Evolutionary conservation across 2,113 vertebrate genomes (phyloP).

Genomic region (Lagopus leucura): DNA sequence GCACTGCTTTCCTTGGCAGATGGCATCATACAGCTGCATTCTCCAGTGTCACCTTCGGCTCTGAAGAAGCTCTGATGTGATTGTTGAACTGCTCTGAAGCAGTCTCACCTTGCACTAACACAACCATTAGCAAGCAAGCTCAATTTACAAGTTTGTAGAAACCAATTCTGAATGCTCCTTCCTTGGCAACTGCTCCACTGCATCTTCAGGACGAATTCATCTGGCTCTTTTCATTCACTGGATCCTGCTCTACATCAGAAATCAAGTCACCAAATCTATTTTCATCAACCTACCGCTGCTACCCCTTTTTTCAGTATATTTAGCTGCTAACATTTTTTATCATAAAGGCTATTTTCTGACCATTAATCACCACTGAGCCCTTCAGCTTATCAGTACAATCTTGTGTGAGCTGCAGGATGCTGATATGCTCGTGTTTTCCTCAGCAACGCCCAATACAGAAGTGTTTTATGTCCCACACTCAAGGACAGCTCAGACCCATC

Average conservation of each 20-base stretch:
- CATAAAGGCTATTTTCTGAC: slow-evolving; percentile 49
- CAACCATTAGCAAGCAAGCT: not conserved
- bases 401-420: not conserved
- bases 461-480: rapidly evolving
- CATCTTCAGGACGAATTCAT: not conserved
- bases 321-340: slow-evolving; percentile 11
- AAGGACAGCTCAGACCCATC: not conserved
- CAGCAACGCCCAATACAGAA: not conserved
- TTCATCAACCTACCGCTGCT: not conserved
- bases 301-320: slow-evolving; percentile 12
- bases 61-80: not conserved
- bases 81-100: not conserved
- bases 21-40: not conserved
- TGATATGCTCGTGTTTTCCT: not conserved
- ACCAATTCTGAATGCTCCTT: not conserved
- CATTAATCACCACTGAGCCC: slow-evolving; percentile 34
- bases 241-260: not conserved
- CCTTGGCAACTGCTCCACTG: not conserved
- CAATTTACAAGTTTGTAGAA: not conserved
- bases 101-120: not conserved
- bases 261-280: slow-evolving; percentile 18
- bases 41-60: not conserved
- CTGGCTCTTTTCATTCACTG: not conserved
- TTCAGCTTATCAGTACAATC: slow-evolving; percentile 3
- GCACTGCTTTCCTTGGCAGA: not conserved